phyloP scores from a whole-genome alignment of 2,888 invertebrate genomes.

The Parnassius mnemosyne region DNA sequence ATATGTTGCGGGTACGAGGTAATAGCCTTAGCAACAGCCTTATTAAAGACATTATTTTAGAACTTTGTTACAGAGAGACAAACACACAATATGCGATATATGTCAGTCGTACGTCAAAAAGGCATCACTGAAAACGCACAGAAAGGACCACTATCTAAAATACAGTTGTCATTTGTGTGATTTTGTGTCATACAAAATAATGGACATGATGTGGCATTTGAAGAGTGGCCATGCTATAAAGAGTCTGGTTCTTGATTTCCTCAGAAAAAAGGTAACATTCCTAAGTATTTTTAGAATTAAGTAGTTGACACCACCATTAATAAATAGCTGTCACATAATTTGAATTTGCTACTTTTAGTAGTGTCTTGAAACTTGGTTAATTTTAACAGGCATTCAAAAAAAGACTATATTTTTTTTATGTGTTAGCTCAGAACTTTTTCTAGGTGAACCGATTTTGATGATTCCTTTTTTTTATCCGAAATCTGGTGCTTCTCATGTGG shows the following conservation, averaged over 20 bases:
- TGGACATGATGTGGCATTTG: constrained; percentile 40
- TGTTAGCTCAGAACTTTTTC: too few relatives aligned
- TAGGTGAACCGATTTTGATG: too few relatives aligned
- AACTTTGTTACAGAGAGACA: constrained; percentile 37
- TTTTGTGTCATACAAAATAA: constrained; percentile 25
- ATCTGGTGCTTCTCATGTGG: too few relatives aligned
- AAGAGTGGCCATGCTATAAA: constrained; percentile 35
- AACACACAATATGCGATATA: constrained; percentile 40
- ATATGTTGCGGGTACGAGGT: too few relatives aligned
- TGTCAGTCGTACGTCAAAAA: constrained; percentile 38
- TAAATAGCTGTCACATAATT: too few relatives aligned
- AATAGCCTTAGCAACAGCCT: not conserved
- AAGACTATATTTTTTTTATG: too few relatives aligned
- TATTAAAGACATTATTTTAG: not conserved
- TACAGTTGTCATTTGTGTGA: constrained; percentile 42
- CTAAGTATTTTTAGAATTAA: too few relatives aligned
- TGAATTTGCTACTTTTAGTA: too few relatives aligned
- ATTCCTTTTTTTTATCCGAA: too few relatives aligned
- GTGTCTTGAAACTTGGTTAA: too few relatives aligned
- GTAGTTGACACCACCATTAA: too few relatives aligned
- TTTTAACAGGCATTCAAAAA: too few relatives aligned
- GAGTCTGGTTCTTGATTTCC: not conserved
- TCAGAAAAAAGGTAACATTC: constrained; percentile 30
- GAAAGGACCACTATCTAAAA: constrained; percentile 35
- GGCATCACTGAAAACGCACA: constrained; percentile 30